A percentile compares a stretch with the other conserved stretches of the same genome.
These are phyloP conservation scores for Polydrusus cervinus DNA, from an alignment of 2,888 invertebrate genomes.

Conservation along the genomic window DNA sequence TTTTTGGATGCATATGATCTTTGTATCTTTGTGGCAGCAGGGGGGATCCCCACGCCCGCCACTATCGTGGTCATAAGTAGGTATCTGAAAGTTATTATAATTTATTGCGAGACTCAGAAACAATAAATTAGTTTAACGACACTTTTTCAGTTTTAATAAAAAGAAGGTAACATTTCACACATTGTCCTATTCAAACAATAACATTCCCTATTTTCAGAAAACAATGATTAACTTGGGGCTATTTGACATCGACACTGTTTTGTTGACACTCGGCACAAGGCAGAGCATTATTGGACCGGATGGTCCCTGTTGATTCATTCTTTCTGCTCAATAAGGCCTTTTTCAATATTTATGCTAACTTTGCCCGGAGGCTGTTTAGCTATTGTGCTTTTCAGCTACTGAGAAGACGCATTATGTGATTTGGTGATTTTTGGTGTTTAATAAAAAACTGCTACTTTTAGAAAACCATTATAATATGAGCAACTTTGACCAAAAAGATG, in stretches of 20 bases:
- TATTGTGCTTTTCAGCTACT: conserved; percentile 23
- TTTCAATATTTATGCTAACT: conserved; percentile 40
- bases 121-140: no score
- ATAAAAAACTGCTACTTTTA: conserved; percentile 8
- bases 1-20: no score
- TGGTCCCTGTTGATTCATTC: conserved; percentile 53
- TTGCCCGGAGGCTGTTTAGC: conserved; percentile 20
- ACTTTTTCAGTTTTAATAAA: neutral
- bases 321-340: conserved; percentile 49
- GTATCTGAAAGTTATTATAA: no score
- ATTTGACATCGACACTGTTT: conserved; percentile 48
- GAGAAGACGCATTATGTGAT: conserved; percentile 10
- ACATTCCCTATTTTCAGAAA: conserved; percentile 46
- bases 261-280: conserved; percentile 52
- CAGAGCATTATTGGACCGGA: conserved; percentile 51
- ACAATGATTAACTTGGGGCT: conserved; percentile 51
- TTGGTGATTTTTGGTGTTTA: neutral
- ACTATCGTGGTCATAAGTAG: no score
- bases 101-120: no score
- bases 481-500: no score
- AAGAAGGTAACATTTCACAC: neutral
- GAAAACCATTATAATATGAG: no score
- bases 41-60: no score
- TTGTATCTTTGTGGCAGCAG: no score
- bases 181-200: conserved; percentile 28